These are phyloP conservation scores for Megalurothrips usitatus DNA, from an alignment of 2,888 invertebrate species.

Conservation along the genomic window DNA sequence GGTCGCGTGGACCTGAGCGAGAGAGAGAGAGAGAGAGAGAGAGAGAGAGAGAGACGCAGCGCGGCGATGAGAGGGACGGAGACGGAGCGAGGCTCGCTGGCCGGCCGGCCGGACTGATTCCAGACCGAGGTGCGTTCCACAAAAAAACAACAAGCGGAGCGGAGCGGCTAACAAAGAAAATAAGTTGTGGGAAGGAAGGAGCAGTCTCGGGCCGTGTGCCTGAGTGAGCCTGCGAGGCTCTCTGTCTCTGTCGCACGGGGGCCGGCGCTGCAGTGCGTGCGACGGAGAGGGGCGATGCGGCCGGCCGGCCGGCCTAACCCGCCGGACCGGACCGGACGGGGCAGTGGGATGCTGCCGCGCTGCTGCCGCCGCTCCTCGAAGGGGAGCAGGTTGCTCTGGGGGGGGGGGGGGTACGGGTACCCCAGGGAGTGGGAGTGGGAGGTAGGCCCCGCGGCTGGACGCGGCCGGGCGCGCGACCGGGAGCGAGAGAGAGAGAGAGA, in stretches of 20 bases:
- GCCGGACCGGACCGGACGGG: no score
- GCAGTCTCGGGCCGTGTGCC: not conserved
- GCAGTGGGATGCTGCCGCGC: not conserved
- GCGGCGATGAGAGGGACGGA: not conserved
- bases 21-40: not conserved
- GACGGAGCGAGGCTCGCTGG: not conserved
- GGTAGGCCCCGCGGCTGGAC: not conserved
- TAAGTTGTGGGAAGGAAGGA: conserved; percentile 3
- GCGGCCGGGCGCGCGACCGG: not conserved
- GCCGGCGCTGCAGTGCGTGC: not conserved
- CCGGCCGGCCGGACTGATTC: conserved; percentile 17
- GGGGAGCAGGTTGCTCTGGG: not conserved
- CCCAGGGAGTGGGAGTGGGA: no score
- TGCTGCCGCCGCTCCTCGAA: not conserved
- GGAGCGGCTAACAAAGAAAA: conserved; percentile 6
- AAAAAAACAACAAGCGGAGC: conserved; percentile 5
- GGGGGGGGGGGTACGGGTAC: not conserved
- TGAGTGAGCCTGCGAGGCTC: no score
- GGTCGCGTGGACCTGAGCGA: conserved; percentile 4
- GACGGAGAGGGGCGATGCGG: not conserved
- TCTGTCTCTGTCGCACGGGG: no score
- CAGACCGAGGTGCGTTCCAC: conserved; percentile 19
- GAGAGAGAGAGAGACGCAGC: not conserved
- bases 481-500: not conserved
- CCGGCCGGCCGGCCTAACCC: not conserved